Base-by-base conservation (phyloP, 2,797 vertebrate genomes). In the Sebastes miniatus region DNA sequence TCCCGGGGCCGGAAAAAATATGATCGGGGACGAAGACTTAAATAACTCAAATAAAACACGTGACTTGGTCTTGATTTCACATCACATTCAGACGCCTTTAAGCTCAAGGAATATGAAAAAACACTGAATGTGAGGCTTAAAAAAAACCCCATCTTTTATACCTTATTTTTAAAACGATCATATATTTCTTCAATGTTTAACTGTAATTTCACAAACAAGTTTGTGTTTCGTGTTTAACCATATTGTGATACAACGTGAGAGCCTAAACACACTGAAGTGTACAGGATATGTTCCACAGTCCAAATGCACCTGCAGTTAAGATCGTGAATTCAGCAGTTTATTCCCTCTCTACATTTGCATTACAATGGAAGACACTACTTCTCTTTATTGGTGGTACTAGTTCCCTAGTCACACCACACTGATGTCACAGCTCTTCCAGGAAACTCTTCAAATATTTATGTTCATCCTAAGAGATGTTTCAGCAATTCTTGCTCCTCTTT, bases 381-480 rank as follows among this genome's bases (percentile, higher is more conserved):
- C 36, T 31, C 43, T 59, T 39, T 62, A 20, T 50, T 68, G 22
- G 25, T 50, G 27, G 27, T 10, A 36, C 31, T 8, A 36, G 69
- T 36, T 77, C 31, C 34, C 61, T 27, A 10, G 8, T 59, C 52
- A 64, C 29, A 66, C 16, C 20, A 57, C 54, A 66, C 36, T 25
- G 66, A 76, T 56, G 34, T 57, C 29, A 58, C 31, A 43, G 0
- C n/a, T 69, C 63, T 75, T 57, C 59, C 66, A 50, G 74, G 68
- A 76, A 69, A 69, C 43, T 77, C 54, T 56, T 83, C 74, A 83
- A 71, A 77, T 78, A 85, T 81, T 73, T 39, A 72, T 25, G 1
- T 67, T 39, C 24, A 78, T 83, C 59, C 34, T 47, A 27, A 29
- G 39, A 66, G 56, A 72, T 73, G 64, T 72, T 74, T 83, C 62